A percentile compares a stretch with the other conserved stretches of the same genome.
phyloP scores from a whole-genome alignment of 2,797 vertebrate species.

The Hylomyscus alleni region DNA sequence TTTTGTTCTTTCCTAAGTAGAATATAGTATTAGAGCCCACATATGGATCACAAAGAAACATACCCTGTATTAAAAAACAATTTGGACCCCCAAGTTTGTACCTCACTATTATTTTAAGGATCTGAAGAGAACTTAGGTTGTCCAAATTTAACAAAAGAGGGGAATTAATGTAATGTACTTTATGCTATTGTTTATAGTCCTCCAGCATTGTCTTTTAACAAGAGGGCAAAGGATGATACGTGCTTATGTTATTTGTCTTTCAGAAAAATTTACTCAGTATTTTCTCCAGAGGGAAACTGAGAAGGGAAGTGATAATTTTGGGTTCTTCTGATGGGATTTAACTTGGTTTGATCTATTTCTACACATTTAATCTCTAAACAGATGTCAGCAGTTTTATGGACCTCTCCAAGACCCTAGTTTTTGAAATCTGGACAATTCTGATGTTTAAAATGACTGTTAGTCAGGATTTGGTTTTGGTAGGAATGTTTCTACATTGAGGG shows the following conservation, averaged over 20 bases:
- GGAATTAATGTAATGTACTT: constrained; percentile 11
- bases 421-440: constrained; percentile 39
- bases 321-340: constrained; percentile 30
- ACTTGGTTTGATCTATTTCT: constrained; percentile 52
- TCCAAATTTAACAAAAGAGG: neutral
- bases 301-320: constrained; percentile 53
- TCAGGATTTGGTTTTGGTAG: constrained; percentile 51
- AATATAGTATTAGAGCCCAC: neutral
- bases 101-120: neutral
- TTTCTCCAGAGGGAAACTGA: constrained; percentile 50
- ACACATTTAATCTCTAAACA: constrained; percentile 65
- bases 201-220: neutral
- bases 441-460: constrained; percentile 40
- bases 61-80: neutral
- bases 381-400: constrained; percentile 32
- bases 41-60: neutral
- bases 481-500: constrained; percentile 40
- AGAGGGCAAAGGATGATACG: neutral
- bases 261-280: constrained; percentile 61
- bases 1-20: constrained; percentile 13
- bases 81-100: neutral
- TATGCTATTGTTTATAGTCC: neutral
- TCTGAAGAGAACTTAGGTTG: neutral
- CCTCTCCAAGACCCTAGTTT: neutral
- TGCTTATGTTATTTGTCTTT: constrained; percentile 40